These are phyloP conservation scores for Drosophila paranaensis DNA, from an alignment of 2,888 invertebrate species.

Conservation along the genomic window DNA sequence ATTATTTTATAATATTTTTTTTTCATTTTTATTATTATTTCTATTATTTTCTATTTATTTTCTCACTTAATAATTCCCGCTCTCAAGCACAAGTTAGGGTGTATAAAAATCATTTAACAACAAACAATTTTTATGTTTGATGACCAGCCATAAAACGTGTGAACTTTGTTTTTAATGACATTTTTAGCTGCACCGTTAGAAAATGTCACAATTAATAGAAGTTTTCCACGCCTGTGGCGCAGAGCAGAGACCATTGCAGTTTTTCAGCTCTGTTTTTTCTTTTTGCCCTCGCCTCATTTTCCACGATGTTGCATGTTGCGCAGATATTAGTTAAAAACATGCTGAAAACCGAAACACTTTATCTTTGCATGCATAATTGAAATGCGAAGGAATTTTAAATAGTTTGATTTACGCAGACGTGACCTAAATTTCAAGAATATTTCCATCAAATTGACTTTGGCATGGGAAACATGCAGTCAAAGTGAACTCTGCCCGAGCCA, in stretches of 20 bases:
- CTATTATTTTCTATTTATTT: background rate
- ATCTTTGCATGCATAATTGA: conserved; percentile 41
- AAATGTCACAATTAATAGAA: conserved; percentile 25
- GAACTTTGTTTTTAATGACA: conserved; percentile 45
- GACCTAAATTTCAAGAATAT: conserved; percentile 14
- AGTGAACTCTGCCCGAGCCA: conserved; percentile 5
- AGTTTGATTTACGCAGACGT: conserved; percentile 35
- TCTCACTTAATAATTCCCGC: background rate
- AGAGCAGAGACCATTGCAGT: conserved; percentile 7
- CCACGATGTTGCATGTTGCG: conserved; percentile 58
- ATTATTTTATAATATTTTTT: too few species aligned
- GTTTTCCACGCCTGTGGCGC: conserved; percentile 27
- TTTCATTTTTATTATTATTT: too few species aligned
- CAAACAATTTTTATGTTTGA: background rate
- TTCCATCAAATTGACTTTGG: conserved; percentile 2
- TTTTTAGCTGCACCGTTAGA: conserved; percentile 40
- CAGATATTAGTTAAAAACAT: conserved; percentile 42
- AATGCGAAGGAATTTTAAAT: conserved; percentile 21
- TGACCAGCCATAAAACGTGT: conserved; percentile 28
- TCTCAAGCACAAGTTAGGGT: too few species aligned
- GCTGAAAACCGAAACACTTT: conserved; percentile 24
- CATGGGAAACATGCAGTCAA: conserved; percentile 18
- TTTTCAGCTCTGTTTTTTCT: conserved; percentile 24
- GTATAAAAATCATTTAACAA: background rate
- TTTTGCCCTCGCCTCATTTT: conserved; percentile 45